Evolutionary conservation across 2,113 vertebrate species (phyloP), one percentile per base, ranked within the genome.

Genomic region (Proterorhinus semilunaris): DNA sequence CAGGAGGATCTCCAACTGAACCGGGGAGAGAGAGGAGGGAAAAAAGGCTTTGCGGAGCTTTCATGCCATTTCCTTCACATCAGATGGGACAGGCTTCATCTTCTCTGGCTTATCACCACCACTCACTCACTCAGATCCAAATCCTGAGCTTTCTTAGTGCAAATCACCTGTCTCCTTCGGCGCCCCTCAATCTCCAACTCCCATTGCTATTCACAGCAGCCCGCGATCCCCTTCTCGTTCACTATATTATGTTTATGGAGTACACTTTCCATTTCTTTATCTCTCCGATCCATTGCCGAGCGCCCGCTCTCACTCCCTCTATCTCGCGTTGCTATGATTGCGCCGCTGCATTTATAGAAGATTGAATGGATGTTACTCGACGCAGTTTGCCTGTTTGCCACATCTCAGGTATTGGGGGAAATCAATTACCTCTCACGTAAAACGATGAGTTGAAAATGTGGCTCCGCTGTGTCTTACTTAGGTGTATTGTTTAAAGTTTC

Each of bases 391-490:
- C 70, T 69, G 72, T 86, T 80, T 82, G 62, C 73, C 42, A 62
- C 65, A 69, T 69, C 62, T 75, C 55, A 68, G 52, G 69, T 64
- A 80, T 77, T 78, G 62, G 57, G 87, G 79, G 36, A 86, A 79
- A 85, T 88, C 82, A 84, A 83, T 89, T 86, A 85, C 71, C 68
- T 71, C 80, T 83, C 66, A 75, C 69, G 80, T 80, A 83, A 78
- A 87, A 70, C 46, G 55, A 74, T 74, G 72, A 76, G 81, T 49
- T 68, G 50, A 52, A 73, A 73, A 77, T 71, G 66, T 43, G 15
- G 62, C 65, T 74, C 62, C 48, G 51, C 62, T 71, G 63, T 58
- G 17, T 68, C 69, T 52, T 50, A 70, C 55, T 36, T 66, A 57
- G 42, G 45, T 44, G 71, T 74, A 77, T 73, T 52, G 73, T 76